phyloP scores from a whole-genome alignment of 2,888 invertebrate genomes.

The Eristalis intricaria region DNA sequence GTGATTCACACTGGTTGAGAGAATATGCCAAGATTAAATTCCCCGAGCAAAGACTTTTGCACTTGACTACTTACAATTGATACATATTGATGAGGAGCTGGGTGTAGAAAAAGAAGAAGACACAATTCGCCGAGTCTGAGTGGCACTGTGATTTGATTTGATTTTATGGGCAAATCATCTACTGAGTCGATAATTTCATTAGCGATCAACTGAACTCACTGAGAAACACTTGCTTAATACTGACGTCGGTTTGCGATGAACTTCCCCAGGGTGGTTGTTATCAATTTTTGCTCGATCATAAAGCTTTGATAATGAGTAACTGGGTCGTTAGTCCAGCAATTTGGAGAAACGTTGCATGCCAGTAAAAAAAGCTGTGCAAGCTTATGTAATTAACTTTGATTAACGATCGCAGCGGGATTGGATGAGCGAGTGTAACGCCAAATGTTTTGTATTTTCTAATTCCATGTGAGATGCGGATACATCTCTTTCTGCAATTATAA shows the following conservation, averaged over 20 bases:
- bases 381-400: background rate
- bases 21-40: background rate
- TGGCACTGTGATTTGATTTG: background rate
- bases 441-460: background rate
- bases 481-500: no score
- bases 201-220: background rate
- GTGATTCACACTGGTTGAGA: background rate
- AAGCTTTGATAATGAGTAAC: background rate
- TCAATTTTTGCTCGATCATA: background rate
- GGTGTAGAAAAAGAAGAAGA: background rate
- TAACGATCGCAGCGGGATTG: background rate
- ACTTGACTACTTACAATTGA: conserved; percentile 10
- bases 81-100: conserved; percentile 8
- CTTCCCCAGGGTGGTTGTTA: background rate
- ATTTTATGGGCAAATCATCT: background rate
- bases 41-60: background rate
- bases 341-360: background rate
- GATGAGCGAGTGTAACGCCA: background rate
- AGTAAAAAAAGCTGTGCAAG: background rate
- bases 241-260: background rate
- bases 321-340: background rate
- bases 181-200: background rate
- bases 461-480: no score
- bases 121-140: background rate
- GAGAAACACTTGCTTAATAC: background rate